phyloP scores from a whole-genome alignment of 2,888 invertebrate genomes.

The Magallana nippona region DNA sequence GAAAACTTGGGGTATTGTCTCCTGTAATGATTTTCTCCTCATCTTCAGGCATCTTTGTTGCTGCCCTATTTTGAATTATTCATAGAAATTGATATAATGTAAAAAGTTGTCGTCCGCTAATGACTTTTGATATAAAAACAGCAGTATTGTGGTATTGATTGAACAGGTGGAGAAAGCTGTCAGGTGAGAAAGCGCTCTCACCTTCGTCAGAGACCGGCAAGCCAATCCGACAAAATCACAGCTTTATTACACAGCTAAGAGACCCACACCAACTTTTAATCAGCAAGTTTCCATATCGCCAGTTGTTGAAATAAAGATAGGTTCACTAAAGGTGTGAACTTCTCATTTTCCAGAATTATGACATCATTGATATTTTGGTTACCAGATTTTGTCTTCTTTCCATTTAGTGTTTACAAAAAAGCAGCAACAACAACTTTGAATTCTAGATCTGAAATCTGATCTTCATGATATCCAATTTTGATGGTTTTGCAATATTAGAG shows the following conservation, averaged over 20 bases:
- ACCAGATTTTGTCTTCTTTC: no score
- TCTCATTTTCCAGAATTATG: neutral
- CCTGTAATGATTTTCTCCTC: slow-evolving; percentile 9
- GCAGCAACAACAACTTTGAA: no score
- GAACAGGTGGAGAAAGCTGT: slow-evolving; percentile 16
- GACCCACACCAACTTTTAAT: slow-evolving; percentile 11
- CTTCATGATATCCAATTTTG: no score
- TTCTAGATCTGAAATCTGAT: no score
- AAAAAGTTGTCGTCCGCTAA: slow-evolving; percentile 31
- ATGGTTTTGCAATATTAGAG: no score
- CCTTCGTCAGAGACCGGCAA: neutral
- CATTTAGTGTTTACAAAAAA: no score
- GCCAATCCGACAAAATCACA: slow-evolving; percentile 31
- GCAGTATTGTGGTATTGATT: slow-evolving; percentile 16
- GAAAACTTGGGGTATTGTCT: slow-evolving; percentile 16
- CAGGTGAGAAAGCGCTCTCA: slow-evolving; percentile 10
- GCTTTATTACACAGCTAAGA: slow-evolving; percentile 8
- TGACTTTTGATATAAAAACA: slow-evolving; percentile 33
- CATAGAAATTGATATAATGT: slow-evolving; percentile 33
- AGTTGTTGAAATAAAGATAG: slow-evolving; percentile 16
- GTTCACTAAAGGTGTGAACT: neutral
- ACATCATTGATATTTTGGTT: neutral
- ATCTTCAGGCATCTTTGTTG: slow-evolving; percentile 5
- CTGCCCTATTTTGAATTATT: slow-evolving; percentile 21
- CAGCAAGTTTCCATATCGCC: slow-evolving; percentile 2